Evolutionary conservation across 2,797 vertebrate genomes (phyloP).

Genomic region (Protonibea diacanthus): DNA sequence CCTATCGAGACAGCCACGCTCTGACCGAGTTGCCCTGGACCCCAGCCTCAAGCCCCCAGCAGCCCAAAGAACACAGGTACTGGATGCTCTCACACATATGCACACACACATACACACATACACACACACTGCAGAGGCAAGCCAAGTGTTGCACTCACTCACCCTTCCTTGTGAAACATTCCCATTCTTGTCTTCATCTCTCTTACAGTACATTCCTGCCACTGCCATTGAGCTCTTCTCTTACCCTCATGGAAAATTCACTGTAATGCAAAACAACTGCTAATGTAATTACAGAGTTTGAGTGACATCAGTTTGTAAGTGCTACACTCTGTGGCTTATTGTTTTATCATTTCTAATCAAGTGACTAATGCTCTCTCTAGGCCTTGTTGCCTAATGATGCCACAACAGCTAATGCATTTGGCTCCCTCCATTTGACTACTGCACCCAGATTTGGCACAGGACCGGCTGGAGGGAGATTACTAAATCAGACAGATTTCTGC

Average conservation of each 20-base stretch:
- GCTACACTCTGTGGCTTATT: conserved; percentile 71
- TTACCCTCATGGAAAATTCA: conserved; percentile 75
- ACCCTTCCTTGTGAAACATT: conserved; percentile 70
- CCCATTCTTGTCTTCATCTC: conserved; percentile 57
- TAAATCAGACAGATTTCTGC: conserved; percentile 74
- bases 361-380: conserved; percentile 75
- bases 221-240: conserved; percentile 64
- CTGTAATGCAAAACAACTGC: conserved; percentile 82
- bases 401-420: conserved; percentile 70
- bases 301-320: conserved; percentile 76
- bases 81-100: conserved; percentile 28
- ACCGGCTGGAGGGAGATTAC: conserved; percentile 68
- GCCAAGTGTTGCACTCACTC: conserved; percentile 68
- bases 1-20: conserved; percentile 79
- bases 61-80: conserved; percentile 89
- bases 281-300: conserved; percentile 75
- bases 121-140: conserved; percentile 9
- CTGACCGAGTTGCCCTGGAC: conserved; percentile 84
- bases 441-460: conserved; percentile 65
- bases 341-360: conserved; percentile 82
- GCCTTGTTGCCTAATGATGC: conserved; percentile 77
- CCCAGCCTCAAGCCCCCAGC: conserved; percentile 78
- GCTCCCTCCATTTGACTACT: conserved; percentile 69
- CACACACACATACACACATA: conserved; percentile 12
- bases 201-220: conserved; percentile 68